Conservation (phyloP, 2,113 vertebrate genomes). For the Leucosticte australis region DNA sequence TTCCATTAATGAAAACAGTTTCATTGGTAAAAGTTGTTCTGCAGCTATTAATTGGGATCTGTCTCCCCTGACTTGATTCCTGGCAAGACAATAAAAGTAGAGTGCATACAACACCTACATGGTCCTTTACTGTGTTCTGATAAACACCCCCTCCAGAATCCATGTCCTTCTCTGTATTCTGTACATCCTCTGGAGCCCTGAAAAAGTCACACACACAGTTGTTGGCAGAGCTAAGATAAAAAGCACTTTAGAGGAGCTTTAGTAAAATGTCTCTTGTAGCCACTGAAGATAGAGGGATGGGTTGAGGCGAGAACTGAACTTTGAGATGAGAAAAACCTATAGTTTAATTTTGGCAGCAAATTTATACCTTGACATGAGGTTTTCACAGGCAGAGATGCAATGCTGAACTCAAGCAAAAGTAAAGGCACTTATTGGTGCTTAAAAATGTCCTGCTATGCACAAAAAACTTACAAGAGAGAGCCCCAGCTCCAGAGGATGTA, state of each 20-base stretch:
- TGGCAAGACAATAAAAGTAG: not conserved
- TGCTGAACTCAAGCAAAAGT: not conserved
- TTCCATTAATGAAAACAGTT: not conserved
- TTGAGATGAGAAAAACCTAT: not conserved
- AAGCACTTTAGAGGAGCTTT: not conserved
- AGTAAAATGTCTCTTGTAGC: not conserved
- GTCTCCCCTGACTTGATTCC: not conserved
- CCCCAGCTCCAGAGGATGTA: not conserved
- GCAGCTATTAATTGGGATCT: not conserved
- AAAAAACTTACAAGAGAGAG: not conserved
- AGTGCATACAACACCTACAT: not conserved
- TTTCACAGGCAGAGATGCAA: not conserved
- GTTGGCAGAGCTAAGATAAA: not conserved
- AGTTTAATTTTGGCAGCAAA: not conserved
- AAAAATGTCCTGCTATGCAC: not conserved
- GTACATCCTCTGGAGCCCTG: too few relatives aligned
- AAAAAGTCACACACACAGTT: not conserved
- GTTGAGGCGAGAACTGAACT: not conserved
- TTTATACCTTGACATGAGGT: not conserved
- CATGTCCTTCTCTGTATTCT: not conserved
- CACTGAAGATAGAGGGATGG: not conserved
- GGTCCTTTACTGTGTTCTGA: not conserved
- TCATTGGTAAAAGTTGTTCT: not conserved
- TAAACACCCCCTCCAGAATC: not conserved
- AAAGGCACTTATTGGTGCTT: not conserved